Evolutionary conservation across 2,797 vertebrate genomes (phyloP).

Genomic region (Anableps anableps): DNA sequence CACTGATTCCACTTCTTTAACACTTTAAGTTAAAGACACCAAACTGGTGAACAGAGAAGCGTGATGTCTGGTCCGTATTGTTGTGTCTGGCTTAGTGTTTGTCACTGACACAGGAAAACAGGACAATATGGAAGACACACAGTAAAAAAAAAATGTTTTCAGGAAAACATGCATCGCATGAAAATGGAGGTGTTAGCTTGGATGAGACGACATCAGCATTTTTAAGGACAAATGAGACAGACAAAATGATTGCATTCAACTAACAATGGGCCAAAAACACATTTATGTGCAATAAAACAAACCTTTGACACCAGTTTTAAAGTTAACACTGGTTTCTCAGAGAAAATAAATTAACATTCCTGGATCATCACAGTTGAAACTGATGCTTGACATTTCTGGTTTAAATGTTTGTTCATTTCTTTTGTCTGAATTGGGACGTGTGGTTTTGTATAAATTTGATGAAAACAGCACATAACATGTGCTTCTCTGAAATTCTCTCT

Average conservation of each 20-base stretch:
- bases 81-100: conserved; percentile 38
- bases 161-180: conserved; percentile 11
- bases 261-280: neutral
- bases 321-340: neutral
- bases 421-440: neutral
- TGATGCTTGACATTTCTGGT: neutral
- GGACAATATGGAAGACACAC: conserved; percentile 34
- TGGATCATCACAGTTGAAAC: neutral
- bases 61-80: conserved; percentile 40
- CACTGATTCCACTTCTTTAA: conserved; percentile 49
- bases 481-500: neutral
- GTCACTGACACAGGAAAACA: conserved; percentile 10
- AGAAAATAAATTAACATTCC: neutral
- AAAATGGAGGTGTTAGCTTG: neutral
- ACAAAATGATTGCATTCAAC: neutral
- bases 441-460: neutral
- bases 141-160: conserved; percentile 34
- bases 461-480: neutral
- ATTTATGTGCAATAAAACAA: neutral
- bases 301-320: neutral
- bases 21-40: conserved; percentile 10
- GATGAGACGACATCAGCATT: neutral
- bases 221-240: too few species aligned
- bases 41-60: conserved; percentile 24
- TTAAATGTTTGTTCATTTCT: neutral